Base-by-base conservation (phyloP, 64 coral and sea anemone genomes). In the Pocillopora damicornis region DNA sequence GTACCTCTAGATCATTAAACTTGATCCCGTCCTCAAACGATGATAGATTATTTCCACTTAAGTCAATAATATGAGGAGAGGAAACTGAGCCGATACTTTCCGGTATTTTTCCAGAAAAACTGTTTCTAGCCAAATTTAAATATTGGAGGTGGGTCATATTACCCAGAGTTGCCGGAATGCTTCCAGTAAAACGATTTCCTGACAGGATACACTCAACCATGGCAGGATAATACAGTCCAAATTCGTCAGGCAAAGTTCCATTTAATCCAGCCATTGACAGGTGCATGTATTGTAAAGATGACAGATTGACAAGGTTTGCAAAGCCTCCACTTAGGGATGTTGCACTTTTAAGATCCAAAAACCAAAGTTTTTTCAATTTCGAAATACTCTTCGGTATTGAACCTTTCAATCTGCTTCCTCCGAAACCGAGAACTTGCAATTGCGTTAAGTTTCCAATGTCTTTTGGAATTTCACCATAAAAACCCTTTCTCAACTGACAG, bases 351-450 rank as follows among this genome's bases (percentile, higher is more conserved):
- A 92, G 86, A 57, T 92, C 94, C n/a, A 95, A 77, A 65, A 95
- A 95, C 42, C 64, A 79, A 7, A 95, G 38, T 67, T 95, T 89
- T 59, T 61, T 80, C 51, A 95, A 62, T 63, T 80, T 89, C 5
- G 87, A 71, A 58, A 95, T 92, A 13, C 89, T 92, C 37, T 95
- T 36, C 36, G 94, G 94, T 87, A 95, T 92, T 81, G 30, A 42
- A 42, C 94, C 87, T 11, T 61, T 34, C 11, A 95, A 38, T n/a
- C 16, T 13, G 71, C 92, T 95, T 60, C 89, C 87, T 34, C 94
- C 94, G 30, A 95, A 81, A 68, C 90, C 89, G 0, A 95, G 59
- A 10, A 95, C 94, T 59, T 81, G 90, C 23, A 95, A 79, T 23
- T 95, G 76, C 2, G 75, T 89, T 38, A 95, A 87, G 36, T 89